Percentiles rank a stretch among this genome's conserved stretches.
Conservation (phyloP, 35 echinoderm and acorn worm species). For the Amphiura filiformis region DNA sequence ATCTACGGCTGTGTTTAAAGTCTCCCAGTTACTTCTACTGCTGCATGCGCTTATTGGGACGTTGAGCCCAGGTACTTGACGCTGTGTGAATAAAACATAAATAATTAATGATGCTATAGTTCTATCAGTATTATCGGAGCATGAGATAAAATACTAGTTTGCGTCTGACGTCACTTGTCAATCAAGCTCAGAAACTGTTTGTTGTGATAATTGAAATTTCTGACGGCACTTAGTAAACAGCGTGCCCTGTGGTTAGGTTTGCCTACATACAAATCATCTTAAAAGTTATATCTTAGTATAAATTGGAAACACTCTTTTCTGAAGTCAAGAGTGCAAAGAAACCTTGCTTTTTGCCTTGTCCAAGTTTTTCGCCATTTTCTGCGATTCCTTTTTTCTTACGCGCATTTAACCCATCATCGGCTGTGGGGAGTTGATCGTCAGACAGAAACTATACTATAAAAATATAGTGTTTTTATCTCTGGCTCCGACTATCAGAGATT, state of each 20-base stretch:
- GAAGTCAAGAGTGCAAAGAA: too few relatives aligned
- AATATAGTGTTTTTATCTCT: too few relatives aligned
- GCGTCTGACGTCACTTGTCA: too few relatives aligned
- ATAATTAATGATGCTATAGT: neutral
- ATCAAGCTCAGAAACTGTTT: neutral
- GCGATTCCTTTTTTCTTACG: too few relatives aligned
- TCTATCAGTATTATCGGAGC: neutral
- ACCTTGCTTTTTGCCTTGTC: too few relatives aligned
- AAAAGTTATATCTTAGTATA: neutral
- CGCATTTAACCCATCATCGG: too few relatives aligned
- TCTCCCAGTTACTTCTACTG: neutral
- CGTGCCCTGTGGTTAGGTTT: neutral
- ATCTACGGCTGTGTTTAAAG: neutral
- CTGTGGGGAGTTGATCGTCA: too few relatives aligned
- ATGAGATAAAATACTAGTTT: too few relatives aligned
- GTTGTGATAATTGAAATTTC: neutral
- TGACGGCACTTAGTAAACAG: neutral
- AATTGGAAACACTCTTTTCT: neutral
- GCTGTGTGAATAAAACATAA: neutral
- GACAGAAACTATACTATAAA: too few relatives aligned
- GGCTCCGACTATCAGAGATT: too few relatives aligned
- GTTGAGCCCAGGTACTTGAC: neutral
- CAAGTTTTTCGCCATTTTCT: too few relatives aligned
- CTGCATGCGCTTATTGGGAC: neutral
- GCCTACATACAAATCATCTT: neutral